A percentile compares a stretch with the other conserved stretches of the same genome.
Evolutionary conservation across 1,140 invertebrate genomes (phyloP).

Genomic region (Mya arenaria): DNA sequence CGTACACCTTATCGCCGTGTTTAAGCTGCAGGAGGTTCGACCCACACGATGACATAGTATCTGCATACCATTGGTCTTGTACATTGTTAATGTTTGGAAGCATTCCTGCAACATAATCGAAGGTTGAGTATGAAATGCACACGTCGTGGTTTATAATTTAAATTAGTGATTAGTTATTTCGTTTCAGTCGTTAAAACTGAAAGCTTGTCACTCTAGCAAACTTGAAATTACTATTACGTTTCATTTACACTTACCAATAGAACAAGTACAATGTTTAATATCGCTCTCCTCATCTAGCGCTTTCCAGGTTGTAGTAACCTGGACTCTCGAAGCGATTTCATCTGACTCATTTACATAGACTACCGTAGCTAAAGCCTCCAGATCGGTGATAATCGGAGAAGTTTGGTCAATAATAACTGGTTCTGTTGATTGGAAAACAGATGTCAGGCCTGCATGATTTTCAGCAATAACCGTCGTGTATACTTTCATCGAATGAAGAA

Average conservation of each 20-base stretch:
- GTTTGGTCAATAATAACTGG: constrained; percentile 9
- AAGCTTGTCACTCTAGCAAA: no score
- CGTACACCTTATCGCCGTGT: no score
- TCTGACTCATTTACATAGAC: neutral
- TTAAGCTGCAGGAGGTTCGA: no score
- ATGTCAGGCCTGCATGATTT: constrained; percentile 5
- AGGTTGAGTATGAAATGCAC: no score
- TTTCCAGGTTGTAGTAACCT: neutral
- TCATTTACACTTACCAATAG: constrained; percentile 21
- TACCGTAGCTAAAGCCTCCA: neutral
- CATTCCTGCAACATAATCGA: no score
- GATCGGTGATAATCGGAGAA: neutral
- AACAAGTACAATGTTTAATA: constrained; percentile 9
- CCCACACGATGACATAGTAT: no score
- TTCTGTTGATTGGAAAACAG: neutral
- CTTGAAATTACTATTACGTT: no score
- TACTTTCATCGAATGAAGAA: constrained; percentile 3
- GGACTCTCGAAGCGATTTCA: neutral
- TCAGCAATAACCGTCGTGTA: constrained; percentile 25
- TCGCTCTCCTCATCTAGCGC: constrained; percentile 1
- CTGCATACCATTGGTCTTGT: no score
- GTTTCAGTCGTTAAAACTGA: no score
- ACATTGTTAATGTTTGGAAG: no score
- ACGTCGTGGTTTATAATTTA: no score
- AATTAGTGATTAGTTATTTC: no score